Evolutionary conservation across 2,888 invertebrate genomes (phyloP).

Genomic region (Caenorhabditis zanzibari): DNA sequence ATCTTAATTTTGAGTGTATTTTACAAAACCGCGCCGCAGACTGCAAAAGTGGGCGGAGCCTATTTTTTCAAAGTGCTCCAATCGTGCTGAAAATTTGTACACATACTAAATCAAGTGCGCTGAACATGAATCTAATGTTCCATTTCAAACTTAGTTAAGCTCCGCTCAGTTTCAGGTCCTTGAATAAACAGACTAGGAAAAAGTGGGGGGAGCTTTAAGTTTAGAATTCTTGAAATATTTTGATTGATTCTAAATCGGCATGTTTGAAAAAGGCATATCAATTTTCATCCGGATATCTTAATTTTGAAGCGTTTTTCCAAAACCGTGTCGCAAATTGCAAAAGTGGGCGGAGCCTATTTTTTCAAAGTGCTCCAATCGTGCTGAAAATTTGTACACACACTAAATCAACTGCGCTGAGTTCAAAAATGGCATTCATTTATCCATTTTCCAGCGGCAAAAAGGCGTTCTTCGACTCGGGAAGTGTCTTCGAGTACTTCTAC

Average conservation of each 20-base stretch:
- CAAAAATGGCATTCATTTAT: neutral
- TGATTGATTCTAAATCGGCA: no score
- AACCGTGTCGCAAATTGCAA: neutral
- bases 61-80: neutral
- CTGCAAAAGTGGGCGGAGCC: neutral
- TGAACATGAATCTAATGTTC: neutral
- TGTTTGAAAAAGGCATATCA: no score
- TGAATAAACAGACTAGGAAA: no score
- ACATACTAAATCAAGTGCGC: neutral
- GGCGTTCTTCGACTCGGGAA: slow-evolving; percentile 65
- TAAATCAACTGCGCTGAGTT: neutral
- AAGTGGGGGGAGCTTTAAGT: no score
- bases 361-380: neutral
- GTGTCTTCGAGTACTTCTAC: slow-evolving; percentile 73
- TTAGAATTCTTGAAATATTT: no score
- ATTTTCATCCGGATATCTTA: neutral
- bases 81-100: neutral
- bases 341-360: neutral
- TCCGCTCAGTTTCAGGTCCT: no score
- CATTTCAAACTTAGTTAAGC: neutral
- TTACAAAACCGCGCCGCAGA: neutral
- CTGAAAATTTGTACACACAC: neutral
- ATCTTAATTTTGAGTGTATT: neutral
- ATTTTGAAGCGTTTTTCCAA: neutral
- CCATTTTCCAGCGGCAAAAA: slow-evolving; percentile 47